A percentile compares a stretch with the other conserved stretches of the same genome.
phyloP scores from a whole-genome alignment of 2,113 vertebrate genomes.

The Pygoscelis adeliae region DNA sequence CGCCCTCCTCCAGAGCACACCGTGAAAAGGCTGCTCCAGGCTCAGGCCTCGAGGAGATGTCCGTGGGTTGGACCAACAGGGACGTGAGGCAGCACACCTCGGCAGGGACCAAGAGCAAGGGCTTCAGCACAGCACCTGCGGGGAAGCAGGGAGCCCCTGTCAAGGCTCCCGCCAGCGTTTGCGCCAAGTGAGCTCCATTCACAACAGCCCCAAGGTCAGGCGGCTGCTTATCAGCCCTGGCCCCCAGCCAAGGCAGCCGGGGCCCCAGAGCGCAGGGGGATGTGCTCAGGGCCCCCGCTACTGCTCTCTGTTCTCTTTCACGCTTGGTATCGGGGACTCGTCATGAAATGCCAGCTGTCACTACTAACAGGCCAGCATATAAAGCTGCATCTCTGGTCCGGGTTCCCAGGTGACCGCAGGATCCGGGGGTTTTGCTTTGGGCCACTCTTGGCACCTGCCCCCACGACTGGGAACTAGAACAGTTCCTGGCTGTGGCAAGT shows the following conservation, averaged over 20 bases:
- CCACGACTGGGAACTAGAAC: fast-evolving
- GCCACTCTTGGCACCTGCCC: neutral
- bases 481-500: neutral
- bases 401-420: neutral
- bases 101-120: neutral
- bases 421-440: neutral
- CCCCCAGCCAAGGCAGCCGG: neutral
- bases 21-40: neutral
- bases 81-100: neutral
- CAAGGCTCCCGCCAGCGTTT: neutral
- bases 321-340: neutral
- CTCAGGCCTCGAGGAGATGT: neutral
- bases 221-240: conserved; percentile 39
- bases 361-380: neutral
- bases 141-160: neutral
- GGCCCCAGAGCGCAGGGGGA: fast-evolving
- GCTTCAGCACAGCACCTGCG: neutral
- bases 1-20: neutral
- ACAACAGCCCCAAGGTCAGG: conserved; percentile 4
- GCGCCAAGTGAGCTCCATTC: neutral
- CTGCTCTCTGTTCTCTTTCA: neutral
- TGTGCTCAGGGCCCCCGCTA: neutral
- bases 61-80: neutral
- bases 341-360: neutral
- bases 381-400: fast-evolving